Percentiles rank a stretch among this genome's conserved stretches.
These are phyloP conservation scores for Microplitis demolitor DNA, from an alignment of 1,140 invertebrate species.

Conservation along the genomic window DNA sequence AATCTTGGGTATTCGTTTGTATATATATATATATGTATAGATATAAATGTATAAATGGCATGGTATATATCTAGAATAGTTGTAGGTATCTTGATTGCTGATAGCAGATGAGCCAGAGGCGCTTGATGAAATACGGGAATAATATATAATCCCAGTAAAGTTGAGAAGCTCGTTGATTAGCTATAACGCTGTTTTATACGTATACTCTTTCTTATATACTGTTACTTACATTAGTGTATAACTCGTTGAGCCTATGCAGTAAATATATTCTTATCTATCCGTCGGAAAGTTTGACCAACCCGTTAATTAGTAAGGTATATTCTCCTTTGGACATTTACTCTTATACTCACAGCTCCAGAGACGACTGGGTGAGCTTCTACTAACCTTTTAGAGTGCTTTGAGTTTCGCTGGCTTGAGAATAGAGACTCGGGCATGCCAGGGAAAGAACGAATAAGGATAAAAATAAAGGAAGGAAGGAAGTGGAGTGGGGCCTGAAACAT, in stretches of 20 bases:
- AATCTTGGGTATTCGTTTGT: too few relatives aligned
- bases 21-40: too few relatives aligned
- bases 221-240: constrained; percentile 1
- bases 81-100: too few relatives aligned
- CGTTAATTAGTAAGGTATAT: constrained; percentile 49
- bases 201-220: not conserved
- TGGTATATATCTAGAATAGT: too few relatives aligned
- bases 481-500: not conserved
- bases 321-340: constrained; percentile 6
- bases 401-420: not conserved
- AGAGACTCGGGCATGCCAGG: too few relatives aligned
- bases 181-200: too few relatives aligned
- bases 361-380: not conserved
- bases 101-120: too few relatives aligned
- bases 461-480: constrained; percentile 9
- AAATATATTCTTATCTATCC: constrained; percentile 52
- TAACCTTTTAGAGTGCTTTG: not conserved
- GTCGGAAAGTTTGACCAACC: constrained; percentile 46
- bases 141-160: too few relatives aligned
- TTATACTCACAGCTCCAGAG: not conserved
- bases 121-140: too few relatives aligned
- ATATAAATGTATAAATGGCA: too few relatives aligned
- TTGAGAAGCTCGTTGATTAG: too few relatives aligned
- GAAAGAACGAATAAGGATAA: constrained; percentile 6
- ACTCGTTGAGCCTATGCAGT: constrained; percentile 39